A percentile compares a stretch with the other conserved stretches of the same genome.
These are phyloP conservation scores for Auanema sp. DNA, from an alignment of 2,888 invertebrate species.

Conservation along the genomic window DNA sequence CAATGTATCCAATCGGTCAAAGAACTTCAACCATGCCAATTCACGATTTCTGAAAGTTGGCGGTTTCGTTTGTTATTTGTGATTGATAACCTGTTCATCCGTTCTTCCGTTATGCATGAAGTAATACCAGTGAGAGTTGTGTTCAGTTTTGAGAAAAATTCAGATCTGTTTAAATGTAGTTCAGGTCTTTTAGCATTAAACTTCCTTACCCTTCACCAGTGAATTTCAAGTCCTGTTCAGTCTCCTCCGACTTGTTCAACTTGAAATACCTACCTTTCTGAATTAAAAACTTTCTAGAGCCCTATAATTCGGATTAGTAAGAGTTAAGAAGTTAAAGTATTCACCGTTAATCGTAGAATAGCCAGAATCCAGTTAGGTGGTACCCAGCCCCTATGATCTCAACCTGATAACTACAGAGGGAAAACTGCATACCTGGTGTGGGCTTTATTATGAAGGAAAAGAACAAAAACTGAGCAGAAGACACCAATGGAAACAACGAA, in stretches of 20 bases:
- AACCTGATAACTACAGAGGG: too few species aligned
- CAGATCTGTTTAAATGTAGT: too few species aligned
- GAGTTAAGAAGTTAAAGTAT: too few species aligned
- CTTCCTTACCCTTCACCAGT: too few species aligned
- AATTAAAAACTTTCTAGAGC: slow-evolving; percentile 12
- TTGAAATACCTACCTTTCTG: slow-evolving; percentile 7
- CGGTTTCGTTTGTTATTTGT: background rate
- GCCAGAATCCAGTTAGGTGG: slow-evolving; percentile 30
- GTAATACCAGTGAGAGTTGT: too few species aligned
- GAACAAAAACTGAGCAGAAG: slow-evolving; percentile 32
- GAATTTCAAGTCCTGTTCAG: too few species aligned
- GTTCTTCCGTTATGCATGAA: background rate
- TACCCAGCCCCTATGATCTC: slow-evolving; percentile 28
- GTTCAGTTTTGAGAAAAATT: too few species aligned
- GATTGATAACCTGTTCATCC: background rate
- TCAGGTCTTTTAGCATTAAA: too few species aligned
- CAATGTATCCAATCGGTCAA: slow-evolving; percentile 41
- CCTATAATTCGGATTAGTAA: slow-evolving; percentile 4
- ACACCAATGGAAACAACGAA: slow-evolving; percentile 48
- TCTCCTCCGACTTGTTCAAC: background rate
- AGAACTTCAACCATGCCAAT: slow-evolving; percentile 38
- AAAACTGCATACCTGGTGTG: slow-evolving; percentile 23
- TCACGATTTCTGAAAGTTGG: slow-evolving; percentile 22
- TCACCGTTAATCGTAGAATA: slow-evolving; percentile 24
- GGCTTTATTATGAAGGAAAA: slow-evolving; percentile 39